Percentiles rank a stretch among this genome's conserved stretches.
Evolutionary conservation across 2,888 invertebrate genomes (phyloP).

Genomic region (Loripinus fragilis): DNA sequence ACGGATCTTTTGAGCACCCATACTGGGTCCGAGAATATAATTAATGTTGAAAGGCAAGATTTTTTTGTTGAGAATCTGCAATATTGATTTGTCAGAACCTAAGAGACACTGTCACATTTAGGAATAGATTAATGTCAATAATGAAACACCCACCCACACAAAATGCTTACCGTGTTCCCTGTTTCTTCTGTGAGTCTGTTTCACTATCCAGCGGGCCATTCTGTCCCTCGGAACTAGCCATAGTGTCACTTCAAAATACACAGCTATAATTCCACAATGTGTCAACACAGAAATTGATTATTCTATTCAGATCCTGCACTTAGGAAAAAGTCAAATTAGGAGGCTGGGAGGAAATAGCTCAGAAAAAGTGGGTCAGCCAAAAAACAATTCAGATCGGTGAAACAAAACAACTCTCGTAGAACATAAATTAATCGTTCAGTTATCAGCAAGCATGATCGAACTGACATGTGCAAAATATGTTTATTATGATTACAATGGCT

Average conservation of each 20-base stretch:
- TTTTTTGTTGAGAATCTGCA: too few relatives aligned
- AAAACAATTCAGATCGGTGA: not conserved
- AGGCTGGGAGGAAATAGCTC: not conserved
- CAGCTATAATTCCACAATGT: not conserved
- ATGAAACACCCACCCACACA: too few relatives aligned
- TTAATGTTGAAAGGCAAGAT: too few relatives aligned
- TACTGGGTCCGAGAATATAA: too few relatives aligned
- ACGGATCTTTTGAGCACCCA: too few relatives aligned
- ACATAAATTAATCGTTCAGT: not conserved
- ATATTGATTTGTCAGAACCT: too few relatives aligned
- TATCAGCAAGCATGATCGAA: not conserved
- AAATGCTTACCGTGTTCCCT: conserved; percentile 50
- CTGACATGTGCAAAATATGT: not conserved
- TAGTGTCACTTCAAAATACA: not conserved
- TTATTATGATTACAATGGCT: conserved; percentile 3
- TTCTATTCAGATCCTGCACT: too few relatives aligned
- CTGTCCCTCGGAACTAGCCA: conserved; percentile 51
- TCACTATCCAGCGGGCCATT: conserved; percentile 38
- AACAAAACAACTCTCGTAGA: not conserved
- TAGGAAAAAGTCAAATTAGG: not conserved
- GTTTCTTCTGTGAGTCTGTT: conserved; percentile 49
- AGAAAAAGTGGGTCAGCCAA: not conserved
- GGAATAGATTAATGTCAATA: too few relatives aligned
- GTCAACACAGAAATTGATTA: conserved; percentile 21
- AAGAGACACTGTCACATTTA: too few relatives aligned